Conservation (phyloP, 2,888 invertebrate species). For the Chalcosyrphus nemorum region DNA sequence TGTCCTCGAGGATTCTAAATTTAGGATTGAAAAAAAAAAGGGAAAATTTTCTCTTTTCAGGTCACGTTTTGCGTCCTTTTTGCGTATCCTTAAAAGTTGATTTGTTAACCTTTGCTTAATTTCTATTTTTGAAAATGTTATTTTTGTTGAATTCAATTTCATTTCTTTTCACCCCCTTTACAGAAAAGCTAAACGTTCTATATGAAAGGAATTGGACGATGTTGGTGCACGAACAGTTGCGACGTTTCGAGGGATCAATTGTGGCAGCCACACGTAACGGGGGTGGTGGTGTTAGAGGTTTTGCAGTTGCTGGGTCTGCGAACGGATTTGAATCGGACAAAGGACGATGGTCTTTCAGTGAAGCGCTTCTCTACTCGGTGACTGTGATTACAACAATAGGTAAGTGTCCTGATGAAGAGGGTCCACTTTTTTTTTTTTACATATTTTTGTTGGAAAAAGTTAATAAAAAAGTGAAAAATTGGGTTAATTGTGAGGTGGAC, state of each 20-base stretch:
- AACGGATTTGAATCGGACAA: constrained; percentile 80
- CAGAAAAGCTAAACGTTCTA: constrained; percentile 91
- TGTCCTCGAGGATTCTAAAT: constrained; percentile 14
- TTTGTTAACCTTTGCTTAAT: constrained; percentile 37
- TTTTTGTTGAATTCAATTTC: constrained; percentile 21
- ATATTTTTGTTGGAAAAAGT: neutral
- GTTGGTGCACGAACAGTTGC: constrained; percentile 89
- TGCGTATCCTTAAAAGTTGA: constrained; percentile 19
- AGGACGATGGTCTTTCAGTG: constrained; percentile 89
- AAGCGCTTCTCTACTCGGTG: constrained; percentile 92
- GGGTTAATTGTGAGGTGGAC: constrained; percentile 28
- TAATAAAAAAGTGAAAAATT: constrained; percentile 28
- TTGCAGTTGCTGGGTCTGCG: constrained; percentile 6
- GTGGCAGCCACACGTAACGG: constrained; percentile 88
- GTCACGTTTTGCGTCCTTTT: constrained; percentile 57
- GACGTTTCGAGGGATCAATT: constrained; percentile 90
- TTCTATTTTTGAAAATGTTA: constrained; percentile 22
- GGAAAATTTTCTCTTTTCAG: constrained; percentile 28
- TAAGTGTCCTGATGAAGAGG: constrained; percentile 82
- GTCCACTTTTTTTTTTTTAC: neutral
- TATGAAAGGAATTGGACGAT: constrained; percentile 93
- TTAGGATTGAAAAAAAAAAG: constrained; percentile 11
- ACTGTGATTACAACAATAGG: constrained; percentile 95
- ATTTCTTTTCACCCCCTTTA: constrained; percentile 21
- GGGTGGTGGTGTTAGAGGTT: constrained; percentile 65